Evolutionary conservation across 2,113 vertebrate genomes (phyloP), one percentile per base, ranked within the genome.

Genomic region (Zingel zingel): DNA sequence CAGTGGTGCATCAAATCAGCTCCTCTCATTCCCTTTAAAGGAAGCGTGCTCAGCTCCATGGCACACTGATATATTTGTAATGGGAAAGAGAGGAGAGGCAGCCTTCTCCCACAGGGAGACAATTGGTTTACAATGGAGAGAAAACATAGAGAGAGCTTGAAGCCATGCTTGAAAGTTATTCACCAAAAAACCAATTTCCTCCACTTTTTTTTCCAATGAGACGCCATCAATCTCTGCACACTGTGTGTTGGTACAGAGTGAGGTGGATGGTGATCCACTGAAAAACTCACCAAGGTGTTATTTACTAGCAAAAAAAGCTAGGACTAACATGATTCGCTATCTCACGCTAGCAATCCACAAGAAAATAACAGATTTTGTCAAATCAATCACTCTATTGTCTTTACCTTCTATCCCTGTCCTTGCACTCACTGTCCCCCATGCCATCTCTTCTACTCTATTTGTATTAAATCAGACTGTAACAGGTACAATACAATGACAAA

Each of bases 161-260:
- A 57, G 80, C 58, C 53, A 36, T 21, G 65, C 16, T 47, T 88
- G 61, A 65, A 36, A 78, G 47, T 57, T 48, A 85, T 74, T 71
- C 77, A 82, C 67, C 77, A 79, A 66, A 59, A 83, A 91, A 81
- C 76, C 79, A 70, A 87, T 79, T 83, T 63, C 53, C 33, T 68
- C n/a, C 45, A 27, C 65, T 66, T 64, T 14, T 51, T 75, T 18
- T 39, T 27, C 39, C 59, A 51, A 8, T 18, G 36, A 70, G 23
- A 65, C 21, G 47, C 16, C 58, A 70, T 84, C 67, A 59, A 18
- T 71, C 50, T 74, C 57, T 74, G 79, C 39, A 83, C 65, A 59
- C 36, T 10, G 30, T 53, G 72, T 6, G 12, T 30, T 70, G 36
- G 36, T 45, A 5, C 48, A 81, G 45, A 12, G 5, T 6, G 63